Conservation (phyloP, 2,113 vertebrate species). For the Ariopsis seemanni region DNA sequence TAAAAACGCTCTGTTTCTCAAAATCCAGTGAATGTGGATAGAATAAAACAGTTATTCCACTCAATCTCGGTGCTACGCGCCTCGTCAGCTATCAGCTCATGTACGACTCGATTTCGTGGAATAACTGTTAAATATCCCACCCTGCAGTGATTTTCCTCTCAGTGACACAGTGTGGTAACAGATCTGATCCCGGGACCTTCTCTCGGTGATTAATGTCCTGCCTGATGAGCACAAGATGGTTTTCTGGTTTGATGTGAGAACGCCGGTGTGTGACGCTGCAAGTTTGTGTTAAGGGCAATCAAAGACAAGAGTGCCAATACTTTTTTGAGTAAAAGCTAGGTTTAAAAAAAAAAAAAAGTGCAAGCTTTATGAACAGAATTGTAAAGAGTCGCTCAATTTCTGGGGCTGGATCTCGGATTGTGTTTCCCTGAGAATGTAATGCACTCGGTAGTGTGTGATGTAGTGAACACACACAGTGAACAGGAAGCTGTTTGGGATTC, state of each 20-base stretch:
- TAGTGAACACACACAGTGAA: background rate
- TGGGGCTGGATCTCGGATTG: background rate
- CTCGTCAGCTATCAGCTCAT: too few relatives aligned
- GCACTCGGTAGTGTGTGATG: background rate
- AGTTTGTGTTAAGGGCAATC: background rate
- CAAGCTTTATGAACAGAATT: background rate
- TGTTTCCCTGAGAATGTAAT: background rate
- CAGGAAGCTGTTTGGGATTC: too few relatives aligned
- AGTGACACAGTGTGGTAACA: background rate
- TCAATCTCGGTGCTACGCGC: too few relatives aligned
- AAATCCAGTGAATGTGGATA: too few relatives aligned
- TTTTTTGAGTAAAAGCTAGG: background rate
- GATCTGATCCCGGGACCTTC: background rate
- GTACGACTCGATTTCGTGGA: too few relatives aligned
- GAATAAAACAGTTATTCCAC: too few relatives aligned
- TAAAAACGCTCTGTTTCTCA: too few relatives aligned
- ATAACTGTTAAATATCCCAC: too few relatives aligned
- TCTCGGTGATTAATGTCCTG: background rate
- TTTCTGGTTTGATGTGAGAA: background rate
- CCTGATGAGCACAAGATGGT: too few relatives aligned
- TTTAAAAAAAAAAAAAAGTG: too few relatives aligned
- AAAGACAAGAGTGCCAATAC: background rate
- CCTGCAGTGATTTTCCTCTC: background rate
- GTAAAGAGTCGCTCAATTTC: background rate
- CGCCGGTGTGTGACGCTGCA: background rate